Evolutionary conservation across 2,113 vertebrate genomes (phyloP).

Genomic region (Sterrhoptilus dennistouni): DNA sequence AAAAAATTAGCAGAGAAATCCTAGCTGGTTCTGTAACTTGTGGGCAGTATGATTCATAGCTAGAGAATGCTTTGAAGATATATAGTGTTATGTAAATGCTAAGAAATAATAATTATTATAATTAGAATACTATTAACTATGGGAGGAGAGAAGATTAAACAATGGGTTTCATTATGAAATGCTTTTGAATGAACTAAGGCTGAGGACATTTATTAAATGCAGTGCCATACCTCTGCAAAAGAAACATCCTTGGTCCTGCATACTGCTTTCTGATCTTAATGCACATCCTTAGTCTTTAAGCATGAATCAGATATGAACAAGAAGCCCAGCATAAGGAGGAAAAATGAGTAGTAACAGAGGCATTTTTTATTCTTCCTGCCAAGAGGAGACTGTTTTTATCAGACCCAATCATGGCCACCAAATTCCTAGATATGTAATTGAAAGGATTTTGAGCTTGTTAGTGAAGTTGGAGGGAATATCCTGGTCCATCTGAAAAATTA

Average conservation of each 20-base stretch:
- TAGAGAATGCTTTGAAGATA: slow-evolving; percentile 46
- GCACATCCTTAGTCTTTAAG: neutral
- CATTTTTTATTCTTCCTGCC: neutral
- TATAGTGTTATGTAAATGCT: neutral
- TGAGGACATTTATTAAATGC: neutral
- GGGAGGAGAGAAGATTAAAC: slow-evolving; percentile 20
- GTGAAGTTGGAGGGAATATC: neutral
- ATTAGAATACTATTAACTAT: slow-evolving; percentile 52
- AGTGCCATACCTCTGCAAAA: neutral
- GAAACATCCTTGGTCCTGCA: neutral
- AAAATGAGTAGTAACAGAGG: neutral
- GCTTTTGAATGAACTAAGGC: neutral
- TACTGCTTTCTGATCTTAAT: neutral
- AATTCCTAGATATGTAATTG: neutral
- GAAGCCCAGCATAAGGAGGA: neutral
- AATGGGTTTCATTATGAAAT: slow-evolving; percentile 21
- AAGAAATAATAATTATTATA: slow-evolving; percentile 43
- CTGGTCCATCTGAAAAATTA: neutral
- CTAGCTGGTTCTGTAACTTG: neutral
- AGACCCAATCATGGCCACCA: neutral
- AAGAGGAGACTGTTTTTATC: neutral
- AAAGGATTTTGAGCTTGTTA: neutral
- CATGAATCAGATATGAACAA: neutral
- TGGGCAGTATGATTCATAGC: slow-evolving; percentile 3
- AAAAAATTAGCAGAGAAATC: neutral